These are phyloP conservation scores for Coracopsis vasa DNA, from an alignment of 2,113 vertebrate species.

Conservation along the genomic window DNA sequence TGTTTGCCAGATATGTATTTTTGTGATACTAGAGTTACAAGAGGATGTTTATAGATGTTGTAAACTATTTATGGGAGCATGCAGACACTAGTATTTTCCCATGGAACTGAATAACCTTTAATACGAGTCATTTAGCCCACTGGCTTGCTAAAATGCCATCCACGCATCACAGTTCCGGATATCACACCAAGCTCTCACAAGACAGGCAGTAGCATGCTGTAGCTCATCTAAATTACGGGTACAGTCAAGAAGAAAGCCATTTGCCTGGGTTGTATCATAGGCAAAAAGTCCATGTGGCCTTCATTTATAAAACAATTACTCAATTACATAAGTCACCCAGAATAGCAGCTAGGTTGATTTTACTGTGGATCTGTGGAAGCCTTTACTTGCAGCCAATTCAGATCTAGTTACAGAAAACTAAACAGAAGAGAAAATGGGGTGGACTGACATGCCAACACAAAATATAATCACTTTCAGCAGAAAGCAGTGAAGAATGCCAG, in stretches of 20 bases:
- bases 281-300: background rate
- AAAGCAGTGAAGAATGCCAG: background rate
- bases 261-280: background rate
- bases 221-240: background rate
- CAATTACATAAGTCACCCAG: background rate
- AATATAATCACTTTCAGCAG: background rate
- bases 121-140: background rate
- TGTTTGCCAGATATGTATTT: fast-evolving
- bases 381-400: background rate
- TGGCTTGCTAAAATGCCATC: background rate
- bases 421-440: background rate
- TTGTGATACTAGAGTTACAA: conserved; percentile 3
- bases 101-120: background rate
- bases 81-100: background rate
- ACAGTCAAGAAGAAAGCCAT: background rate
- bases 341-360: background rate
- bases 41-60: conserved; percentile 18
- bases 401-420: background rate
- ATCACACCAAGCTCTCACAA: background rate
- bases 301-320: background rate
- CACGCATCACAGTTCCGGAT: fast-evolving
- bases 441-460: background rate
- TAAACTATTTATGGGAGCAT: background rate
- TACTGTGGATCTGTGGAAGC: background rate
- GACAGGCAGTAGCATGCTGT: background rate